Conservation (phyloP, 2,888 invertebrate species). For the Drosophila meridiana region DNA sequence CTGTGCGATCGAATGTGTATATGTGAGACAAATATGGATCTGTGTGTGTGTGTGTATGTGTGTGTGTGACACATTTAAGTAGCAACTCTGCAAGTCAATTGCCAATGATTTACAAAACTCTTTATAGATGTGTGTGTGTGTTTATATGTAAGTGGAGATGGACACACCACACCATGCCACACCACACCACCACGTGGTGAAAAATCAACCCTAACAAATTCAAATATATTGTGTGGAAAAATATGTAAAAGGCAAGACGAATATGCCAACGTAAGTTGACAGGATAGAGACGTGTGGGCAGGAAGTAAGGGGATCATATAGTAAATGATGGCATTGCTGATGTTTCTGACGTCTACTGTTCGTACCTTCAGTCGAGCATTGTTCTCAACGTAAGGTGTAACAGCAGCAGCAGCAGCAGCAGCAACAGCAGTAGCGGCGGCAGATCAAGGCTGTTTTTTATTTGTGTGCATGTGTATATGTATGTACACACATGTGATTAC, state of each 20-base stretch:
- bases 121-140: conserved; percentile 1
- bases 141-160: conserved; percentile 33
- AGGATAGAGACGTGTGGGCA: neutral
- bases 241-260: conserved; percentile 40
- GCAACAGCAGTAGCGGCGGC: conserved; percentile 15
- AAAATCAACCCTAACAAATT: conserved; percentile 79
- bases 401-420: conserved; percentile 25
- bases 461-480: conserved; percentile 19
- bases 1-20: conserved; percentile 32
- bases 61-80: conserved; percentile 37
- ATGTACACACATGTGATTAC: conserved; percentile 74
- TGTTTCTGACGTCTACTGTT: conserved; percentile 17
- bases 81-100: conserved; percentile 42
- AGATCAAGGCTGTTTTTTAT: conserved; percentile 56
- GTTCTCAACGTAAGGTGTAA: conserved; percentile 51
- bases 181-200: conserved; percentile 77
- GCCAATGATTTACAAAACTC: conserved; percentile 46
- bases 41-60: neutral
- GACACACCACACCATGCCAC: conserved; percentile 30
- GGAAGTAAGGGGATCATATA: neutral
- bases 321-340: neutral
- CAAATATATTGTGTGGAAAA: conserved; percentile 33
- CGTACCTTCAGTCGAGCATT: conserved; percentile 28
- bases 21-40: neutral
- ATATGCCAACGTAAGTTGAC: conserved; percentile 17